Percentiles rank a stretch among this genome's conserved stretches.
These are phyloP conservation scores for Psittacara wagleri DNA, from an alignment of 2,113 vertebrate species.

Conservation along the genomic window DNA sequence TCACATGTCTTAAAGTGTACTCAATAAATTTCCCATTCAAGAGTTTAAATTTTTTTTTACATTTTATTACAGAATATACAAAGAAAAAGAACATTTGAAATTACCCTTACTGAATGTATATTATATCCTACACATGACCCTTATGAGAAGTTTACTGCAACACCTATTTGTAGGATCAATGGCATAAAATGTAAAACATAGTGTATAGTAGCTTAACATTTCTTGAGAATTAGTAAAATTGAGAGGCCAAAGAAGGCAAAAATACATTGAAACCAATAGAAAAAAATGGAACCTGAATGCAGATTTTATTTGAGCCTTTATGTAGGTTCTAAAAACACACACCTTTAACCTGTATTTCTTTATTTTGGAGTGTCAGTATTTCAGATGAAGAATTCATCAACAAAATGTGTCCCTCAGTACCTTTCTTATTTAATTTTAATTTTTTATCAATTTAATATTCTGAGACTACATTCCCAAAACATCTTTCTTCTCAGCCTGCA, in stretches of 20 bases:
- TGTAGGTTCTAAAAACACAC: background rate
- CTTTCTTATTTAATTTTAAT: background rate
- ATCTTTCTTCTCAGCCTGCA: background rate
- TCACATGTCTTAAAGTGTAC: background rate
- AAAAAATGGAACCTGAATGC: background rate
- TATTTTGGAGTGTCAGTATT: background rate
- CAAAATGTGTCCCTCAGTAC: background rate
- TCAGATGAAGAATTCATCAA: background rate
- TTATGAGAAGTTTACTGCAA: background rate
- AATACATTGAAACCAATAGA: background rate
- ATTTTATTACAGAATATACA: background rate
- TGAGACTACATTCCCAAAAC: background rate
- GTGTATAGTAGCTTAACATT: background rate
- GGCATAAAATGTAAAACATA: background rate
- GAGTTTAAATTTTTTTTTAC: background rate
- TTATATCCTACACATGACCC: background rate
- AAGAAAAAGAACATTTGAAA: background rate
- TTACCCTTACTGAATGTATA: background rate
- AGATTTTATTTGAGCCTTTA: background rate
- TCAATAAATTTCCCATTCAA: background rate
- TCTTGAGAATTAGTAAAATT: background rate
- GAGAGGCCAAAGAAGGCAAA: background rate
- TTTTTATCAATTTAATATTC: background rate
- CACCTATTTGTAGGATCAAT: background rate
- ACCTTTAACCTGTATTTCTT: background rate